phyloP scores from a whole-genome alignment of 1,140 invertebrate genomes.

The Campoletis sonorensis region DNA sequence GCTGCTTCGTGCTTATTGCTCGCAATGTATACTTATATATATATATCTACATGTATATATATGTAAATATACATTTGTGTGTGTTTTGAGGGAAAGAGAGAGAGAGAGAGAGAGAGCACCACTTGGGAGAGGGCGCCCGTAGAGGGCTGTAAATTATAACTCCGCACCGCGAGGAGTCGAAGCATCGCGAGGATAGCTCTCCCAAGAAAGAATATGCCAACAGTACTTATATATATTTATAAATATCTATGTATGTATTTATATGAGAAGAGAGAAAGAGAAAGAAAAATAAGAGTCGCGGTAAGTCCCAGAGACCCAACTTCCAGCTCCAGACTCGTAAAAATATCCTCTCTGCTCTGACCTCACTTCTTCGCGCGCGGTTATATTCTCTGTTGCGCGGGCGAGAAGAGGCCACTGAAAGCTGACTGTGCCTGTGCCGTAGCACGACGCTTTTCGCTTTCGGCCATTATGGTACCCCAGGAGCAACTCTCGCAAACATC shows the following conservation, averaged over 20 bases:
- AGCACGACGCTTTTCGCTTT: conserved; percentile 53
- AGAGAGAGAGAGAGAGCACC: conserved; percentile 42
- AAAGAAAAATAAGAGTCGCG: conserved; percentile 21
- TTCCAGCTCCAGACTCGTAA: conserved; percentile 72
- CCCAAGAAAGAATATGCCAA: neutral
- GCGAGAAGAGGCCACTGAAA: conserved; percentile 6
- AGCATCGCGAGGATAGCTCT: conserved; percentile 44
- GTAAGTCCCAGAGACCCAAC: conserved; percentile 66
- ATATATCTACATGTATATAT: too few relatives aligned
- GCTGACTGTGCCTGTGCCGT: neutral
- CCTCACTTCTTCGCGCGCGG: conserved; percentile 7
- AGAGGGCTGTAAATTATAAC: conserved; percentile 75
- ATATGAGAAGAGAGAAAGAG: conserved; percentile 8
- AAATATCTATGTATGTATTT: too few relatives aligned
- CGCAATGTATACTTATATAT: neutral
- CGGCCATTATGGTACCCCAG: conserved; percentile 57
- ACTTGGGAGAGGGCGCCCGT: conserved; percentile 47
- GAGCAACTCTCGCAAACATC: conserved; percentile 52
- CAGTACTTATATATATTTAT: neutral
- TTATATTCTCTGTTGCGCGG: conserved; percentile 46
- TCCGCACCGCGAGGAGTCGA: conserved; percentile 73
- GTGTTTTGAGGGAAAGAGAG: conserved; percentile 50
- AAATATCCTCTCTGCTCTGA: conserved; percentile 62
- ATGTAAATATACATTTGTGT: too few relatives aligned
- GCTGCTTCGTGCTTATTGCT: conserved; percentile 10